Percentiles rank a stretch among this genome's conserved stretches.
Conservation (phyloP, 2,888 invertebrate species). For the Sturmia bella region DNA sequence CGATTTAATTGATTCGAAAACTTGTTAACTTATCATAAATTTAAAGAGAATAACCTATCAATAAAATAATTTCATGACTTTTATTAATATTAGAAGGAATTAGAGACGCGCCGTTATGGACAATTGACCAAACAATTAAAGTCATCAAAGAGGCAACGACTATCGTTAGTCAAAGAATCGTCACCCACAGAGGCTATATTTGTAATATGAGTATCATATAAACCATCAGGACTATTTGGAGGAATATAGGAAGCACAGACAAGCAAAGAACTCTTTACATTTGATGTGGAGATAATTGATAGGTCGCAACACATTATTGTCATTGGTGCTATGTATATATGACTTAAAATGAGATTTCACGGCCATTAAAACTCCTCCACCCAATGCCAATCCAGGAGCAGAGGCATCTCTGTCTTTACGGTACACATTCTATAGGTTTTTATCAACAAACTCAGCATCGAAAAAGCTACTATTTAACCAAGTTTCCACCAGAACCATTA, state of each 20-base stretch:
- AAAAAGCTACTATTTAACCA: not conserved
- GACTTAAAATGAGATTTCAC: not conserved
- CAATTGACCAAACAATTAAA: not conserved
- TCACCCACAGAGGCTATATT: not conserved
- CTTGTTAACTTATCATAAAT: not conserved
- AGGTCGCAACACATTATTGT: not conserved
- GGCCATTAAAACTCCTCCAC: not conserved
- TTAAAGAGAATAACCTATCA: not conserved
- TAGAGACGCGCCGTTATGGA: not conserved
- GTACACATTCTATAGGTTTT: no score
- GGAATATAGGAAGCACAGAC: not conserved
- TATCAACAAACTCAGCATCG: not conserved
- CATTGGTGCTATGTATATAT: not conserved
- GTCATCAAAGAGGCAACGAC: not conserved
- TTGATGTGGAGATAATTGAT: not conserved
- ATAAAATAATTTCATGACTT: not conserved
- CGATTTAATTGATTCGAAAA: not conserved
- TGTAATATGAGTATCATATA: not conserved
- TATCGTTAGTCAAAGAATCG: not conserved
- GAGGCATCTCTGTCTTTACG: no score
- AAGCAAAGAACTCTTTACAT: not conserved
- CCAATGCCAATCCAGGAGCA: not conserved
- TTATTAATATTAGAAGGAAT: not conserved
- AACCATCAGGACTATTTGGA: not conserved
- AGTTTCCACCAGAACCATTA: not conserved